Conservation (phyloP, 2,113 vertebrate species). For the Oncorhynchus keta region DNA sequence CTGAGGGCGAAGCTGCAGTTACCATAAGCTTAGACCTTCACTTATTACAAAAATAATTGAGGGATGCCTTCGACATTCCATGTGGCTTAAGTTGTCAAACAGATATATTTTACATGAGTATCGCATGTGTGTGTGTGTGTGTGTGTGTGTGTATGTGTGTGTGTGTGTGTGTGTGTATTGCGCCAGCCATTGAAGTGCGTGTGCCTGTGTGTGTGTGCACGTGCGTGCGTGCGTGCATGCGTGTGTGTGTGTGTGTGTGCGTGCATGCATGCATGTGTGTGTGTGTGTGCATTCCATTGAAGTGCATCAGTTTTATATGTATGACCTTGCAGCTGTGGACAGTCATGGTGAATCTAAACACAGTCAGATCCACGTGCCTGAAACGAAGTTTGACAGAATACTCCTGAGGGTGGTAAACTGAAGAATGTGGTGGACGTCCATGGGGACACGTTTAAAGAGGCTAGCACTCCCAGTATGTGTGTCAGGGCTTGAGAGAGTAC, state of each 20-base stretch:
- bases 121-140: not conserved
- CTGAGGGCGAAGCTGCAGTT: not conserved
- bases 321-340: no score
- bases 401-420: no score
- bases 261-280: not conserved
- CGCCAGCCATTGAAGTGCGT: no score
- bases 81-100: not conserved
- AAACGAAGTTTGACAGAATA: no score
- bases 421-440: not conserved
- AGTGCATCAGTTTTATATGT: no score
- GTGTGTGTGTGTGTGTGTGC: not conserved
- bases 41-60: not conserved
- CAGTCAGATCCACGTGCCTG: no score
- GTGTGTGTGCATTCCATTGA: not conserved
- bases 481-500: not conserved
- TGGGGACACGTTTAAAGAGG: not conserved
- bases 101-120: not conserved
- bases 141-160: no score
- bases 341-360: no score
- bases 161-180: no score
- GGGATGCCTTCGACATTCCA: not conserved
- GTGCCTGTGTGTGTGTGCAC: no score
- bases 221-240: no score
- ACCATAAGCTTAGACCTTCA: not conserved
- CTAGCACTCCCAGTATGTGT: not conserved